These are phyloP conservation scores for Pseudoips prasinana DNA, from an alignment of 2,888 invertebrate genomes.

Conservation along the genomic window DNA sequence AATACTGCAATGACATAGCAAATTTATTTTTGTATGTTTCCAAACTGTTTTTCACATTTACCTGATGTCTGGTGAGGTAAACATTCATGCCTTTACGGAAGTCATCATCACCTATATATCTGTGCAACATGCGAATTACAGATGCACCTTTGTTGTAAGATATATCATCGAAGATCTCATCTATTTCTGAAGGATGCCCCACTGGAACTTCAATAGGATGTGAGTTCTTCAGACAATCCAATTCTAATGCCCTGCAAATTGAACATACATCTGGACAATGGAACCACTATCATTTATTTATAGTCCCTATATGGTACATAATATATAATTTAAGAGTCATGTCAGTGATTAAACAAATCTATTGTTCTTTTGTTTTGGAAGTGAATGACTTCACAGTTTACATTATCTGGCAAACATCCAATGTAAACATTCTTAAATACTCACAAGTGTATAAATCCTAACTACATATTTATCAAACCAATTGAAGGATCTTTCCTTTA, in stretches of 20 bases:
- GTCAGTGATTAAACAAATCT: constrained; percentile 20
- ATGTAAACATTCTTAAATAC: constrained; percentile 15
- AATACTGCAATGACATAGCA: no score
- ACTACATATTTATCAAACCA: no score
- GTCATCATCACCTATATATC: constrained; percentile 95
- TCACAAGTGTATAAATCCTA: no score
- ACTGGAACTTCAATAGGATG: constrained; percentile 98
- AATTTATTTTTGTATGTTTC: no score
- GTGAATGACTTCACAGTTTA: constrained; percentile 36
- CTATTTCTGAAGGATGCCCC: constrained; percentile 96
- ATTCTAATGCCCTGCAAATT: constrained; percentile 86
- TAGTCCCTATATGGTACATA: constrained; percentile 4
- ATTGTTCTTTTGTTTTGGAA: constrained; percentile 30
- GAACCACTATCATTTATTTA: constrained; percentile 3
- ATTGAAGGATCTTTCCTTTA: no score
- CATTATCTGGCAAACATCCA: constrained; percentile 36
- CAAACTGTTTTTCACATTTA: no score
- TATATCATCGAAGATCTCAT: constrained; percentile 98
- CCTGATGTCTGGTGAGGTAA: constrained; percentile 92
- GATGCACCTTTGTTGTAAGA: constrained; percentile 98
- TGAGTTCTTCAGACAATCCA: constrained; percentile 94
- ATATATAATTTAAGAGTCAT: constrained; percentile 12
- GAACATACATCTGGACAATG: constrained; percentile 9
- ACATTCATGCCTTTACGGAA: constrained; percentile 96
- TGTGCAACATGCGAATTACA: constrained; percentile 96